phyloP scores from a whole-genome alignment of 2,888 invertebrate species.

The Drosophila nr. perissopoda region DNA sequence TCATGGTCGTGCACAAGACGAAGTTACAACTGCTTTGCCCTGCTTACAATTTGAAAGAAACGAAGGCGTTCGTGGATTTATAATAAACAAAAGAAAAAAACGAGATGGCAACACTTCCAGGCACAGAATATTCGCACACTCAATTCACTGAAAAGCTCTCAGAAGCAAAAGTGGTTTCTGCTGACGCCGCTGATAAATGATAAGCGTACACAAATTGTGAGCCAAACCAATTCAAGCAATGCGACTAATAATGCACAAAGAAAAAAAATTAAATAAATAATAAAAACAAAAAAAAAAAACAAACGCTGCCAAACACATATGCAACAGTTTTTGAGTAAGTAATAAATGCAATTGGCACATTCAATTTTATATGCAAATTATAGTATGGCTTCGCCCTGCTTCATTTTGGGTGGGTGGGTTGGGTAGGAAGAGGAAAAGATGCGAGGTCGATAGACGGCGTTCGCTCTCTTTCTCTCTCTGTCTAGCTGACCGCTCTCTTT shows the following conservation, averaged over 20 bases:
- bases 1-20: conserved; percentile 5
- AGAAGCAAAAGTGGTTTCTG: conserved; percentile 58
- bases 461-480: conserved; percentile 28
- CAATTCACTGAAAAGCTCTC: conserved; percentile 39
- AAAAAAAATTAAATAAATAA: conserved; percentile 1
- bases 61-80: conserved; percentile 1
- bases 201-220: conserved; percentile 50
- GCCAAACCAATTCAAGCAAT: conserved; percentile 4
- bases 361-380: conserved; percentile 32
- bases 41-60: conserved; percentile 1
- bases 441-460: conserved; percentile 54
- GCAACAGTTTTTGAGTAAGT: conserved; percentile 25
- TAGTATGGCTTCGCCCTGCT: conserved; percentile 53
- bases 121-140: conserved; percentile 28
- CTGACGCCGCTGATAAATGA: conserved; percentile 60
- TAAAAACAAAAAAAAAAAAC: conserved; percentile 15
- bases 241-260: conserved; percentile 20
- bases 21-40: conserved; percentile 4
- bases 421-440: conserved; percentile 25
- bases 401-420: conserved; percentile 33
- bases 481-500: conserved; percentile 40
- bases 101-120: conserved; percentile 51
- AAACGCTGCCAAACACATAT: neutral
- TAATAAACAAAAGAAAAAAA: conserved; percentile 34
- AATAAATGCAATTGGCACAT: conserved; percentile 42